Base-by-base conservation (phyloP, 2,113 vertebrate genomes). In the Lophotis ruficrista region DNA sequence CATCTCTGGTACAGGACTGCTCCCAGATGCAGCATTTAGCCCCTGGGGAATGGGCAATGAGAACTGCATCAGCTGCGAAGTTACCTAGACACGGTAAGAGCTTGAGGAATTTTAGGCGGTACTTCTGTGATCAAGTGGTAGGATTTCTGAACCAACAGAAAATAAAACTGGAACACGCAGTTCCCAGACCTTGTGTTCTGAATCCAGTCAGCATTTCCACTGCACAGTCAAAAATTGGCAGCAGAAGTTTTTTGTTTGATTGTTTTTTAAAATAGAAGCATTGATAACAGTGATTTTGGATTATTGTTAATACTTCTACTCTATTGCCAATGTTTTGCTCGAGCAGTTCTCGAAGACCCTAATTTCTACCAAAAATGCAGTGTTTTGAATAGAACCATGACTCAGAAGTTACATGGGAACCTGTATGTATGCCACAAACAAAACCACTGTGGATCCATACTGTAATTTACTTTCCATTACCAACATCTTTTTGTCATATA, bases 211-310 rank as follows among this genome's bases (percentile, higher is more conserved):
- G 53, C 12, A 35, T 66, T 71, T 75, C 38, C 38, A 64, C 22
- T 18, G 23, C 31, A 75, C 0, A 0, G 62, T 41, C 58, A 90
- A 35, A 85, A 75, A 62, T 7, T 4, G 2, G 15, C 7, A 1
- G 53, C 61, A 76, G 18, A 30, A 53, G 3, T 14, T 9, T 64
- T 66, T 65, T 72, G 53, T 53, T 69, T 45, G 18, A 21, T 21
- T 64, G 28, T 48, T 43, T 58, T 73, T 84, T 90, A 19, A 72
- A 76, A 56, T 20, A 35, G 35, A 80, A 77, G 61, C 13, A 65
- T 20, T 53, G 20, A n/a, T 61, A 85, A 68, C 31, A 89, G 33
- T 68, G 43, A 64, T 62, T 90, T 47, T 37, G 17, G 17, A 45
- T 89, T 82, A 75, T 48, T 79, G 7, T 41, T 71, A 66, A 62